phyloP scores from a whole-genome alignment of 2,888 invertebrate genomes.

The Marronus borbonicus region DNA sequence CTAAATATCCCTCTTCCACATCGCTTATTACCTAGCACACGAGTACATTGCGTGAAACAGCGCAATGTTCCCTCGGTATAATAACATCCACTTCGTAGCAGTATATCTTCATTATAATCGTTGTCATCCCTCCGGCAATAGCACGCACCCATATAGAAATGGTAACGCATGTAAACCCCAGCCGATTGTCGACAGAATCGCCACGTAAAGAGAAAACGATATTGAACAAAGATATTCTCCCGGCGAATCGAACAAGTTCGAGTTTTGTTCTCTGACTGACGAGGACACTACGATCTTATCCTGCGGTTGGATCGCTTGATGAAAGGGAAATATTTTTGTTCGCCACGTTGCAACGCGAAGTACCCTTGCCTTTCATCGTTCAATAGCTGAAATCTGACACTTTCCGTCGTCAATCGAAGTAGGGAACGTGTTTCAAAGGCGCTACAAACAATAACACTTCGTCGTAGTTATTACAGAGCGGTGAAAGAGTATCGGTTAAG shows the following conservation, averaged over 20 bases:
- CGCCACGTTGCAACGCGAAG: slow-evolving; percentile 26
- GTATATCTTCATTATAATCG: slow-evolving; percentile 44
- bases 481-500: slow-evolving; percentile 8
- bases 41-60: slow-evolving; percentile 32
- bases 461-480: background rate
- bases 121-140: slow-evolving; percentile 36
- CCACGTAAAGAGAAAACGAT: background rate
- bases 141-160: slow-evolving; percentile 22
- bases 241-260: slow-evolving; percentile 28
- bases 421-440: background rate
- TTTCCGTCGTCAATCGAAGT: slow-evolving; percentile 4
- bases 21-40: background rate
- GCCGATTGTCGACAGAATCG: background rate
- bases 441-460: slow-evolving; percentile 8
- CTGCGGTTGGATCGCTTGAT: slow-evolving; percentile 15
- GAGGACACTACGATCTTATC: slow-evolving; percentile 22
- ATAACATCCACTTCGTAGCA: slow-evolving; percentile 31
- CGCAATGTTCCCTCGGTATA: slow-evolving; percentile 18
- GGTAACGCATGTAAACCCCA: slow-evolving; percentile 30
- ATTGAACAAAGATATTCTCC: slow-evolving; percentile 34
- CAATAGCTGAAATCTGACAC: slow-evolving; percentile 34
- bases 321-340: slow-evolving; percentile 40
- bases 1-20: background rate
- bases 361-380: slow-evolving; percentile 27
- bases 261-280: slow-evolving; percentile 23